Evolutionary conservation across 2,797 vertebrate genomes (phyloP).

Genomic region (Enteromius thamalakanensis): DNA sequence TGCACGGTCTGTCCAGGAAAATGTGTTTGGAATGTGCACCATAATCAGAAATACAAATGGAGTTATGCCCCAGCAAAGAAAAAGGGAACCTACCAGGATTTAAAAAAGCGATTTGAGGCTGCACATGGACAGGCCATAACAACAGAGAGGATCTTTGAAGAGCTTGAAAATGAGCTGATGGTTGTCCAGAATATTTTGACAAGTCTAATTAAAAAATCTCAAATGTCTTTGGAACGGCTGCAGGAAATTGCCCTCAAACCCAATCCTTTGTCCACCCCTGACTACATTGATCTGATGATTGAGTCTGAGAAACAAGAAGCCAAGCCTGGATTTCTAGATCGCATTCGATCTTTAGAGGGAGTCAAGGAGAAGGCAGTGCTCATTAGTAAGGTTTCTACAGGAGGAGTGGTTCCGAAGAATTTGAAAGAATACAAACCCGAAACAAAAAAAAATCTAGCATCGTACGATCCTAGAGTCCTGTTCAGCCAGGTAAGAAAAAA

Average conservation of each 20-base stretch:
- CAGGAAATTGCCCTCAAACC: slow-evolving; percentile 67
- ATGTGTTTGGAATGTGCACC: slow-evolving; percentile 47
- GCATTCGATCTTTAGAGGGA: slow-evolving; percentile 36
- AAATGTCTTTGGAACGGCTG: slow-evolving; percentile 54
- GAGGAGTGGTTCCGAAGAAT: neutral
- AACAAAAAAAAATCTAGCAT: too few species aligned
- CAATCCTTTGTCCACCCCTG: slow-evolving; percentile 63
- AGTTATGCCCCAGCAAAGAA: neutral
- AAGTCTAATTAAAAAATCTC: neutral
- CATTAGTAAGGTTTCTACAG: neutral
- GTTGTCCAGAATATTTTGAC: neutral
- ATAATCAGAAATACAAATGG: slow-evolving; percentile 53
- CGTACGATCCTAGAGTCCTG: too few species aligned
- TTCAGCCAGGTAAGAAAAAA: too few species aligned
- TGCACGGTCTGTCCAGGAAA: slow-evolving; percentile 44
- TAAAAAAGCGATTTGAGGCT: slow-evolving; percentile 57
- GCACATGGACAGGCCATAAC: slow-evolving; percentile 21
- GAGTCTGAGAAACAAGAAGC: slow-evolving; percentile 62
- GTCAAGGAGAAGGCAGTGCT: neutral
- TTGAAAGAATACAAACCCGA: too few species aligned
- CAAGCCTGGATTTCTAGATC: slow-evolving; percentile 57
- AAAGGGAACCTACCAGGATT: slow-evolving; percentile 31
- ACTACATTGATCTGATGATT: slow-evolving; percentile 70
- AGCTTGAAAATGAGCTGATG: neutral
- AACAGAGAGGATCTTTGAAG: slow-evolving; percentile 21